Conservation (phyloP, 2,888 invertebrate species). For the Helobdella robusta region DNA sequence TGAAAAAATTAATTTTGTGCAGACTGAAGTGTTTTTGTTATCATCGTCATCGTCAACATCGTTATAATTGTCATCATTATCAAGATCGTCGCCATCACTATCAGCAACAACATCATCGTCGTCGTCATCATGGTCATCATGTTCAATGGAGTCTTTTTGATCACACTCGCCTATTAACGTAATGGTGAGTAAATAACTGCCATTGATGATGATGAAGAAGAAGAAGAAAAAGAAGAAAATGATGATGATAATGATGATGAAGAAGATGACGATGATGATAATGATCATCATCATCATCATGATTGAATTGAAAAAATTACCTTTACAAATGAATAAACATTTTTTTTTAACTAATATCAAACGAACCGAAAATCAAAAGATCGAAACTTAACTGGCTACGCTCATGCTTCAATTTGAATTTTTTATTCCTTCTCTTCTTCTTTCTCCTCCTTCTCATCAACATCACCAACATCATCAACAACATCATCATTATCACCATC, state of each 20-base stretch:
- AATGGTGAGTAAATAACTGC: background rate
- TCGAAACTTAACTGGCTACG: too few species aligned
- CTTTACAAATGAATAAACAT: too few species aligned
- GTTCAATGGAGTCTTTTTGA: background rate
- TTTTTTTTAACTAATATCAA: too few species aligned
- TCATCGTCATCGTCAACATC: background rate
- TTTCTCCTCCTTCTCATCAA: background rate
- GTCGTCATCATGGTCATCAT: background rate
- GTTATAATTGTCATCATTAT: background rate
- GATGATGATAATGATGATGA: slow-evolving; percentile 4
- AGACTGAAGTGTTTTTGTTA: background rate
- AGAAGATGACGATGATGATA: background rate
- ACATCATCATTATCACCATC: slow-evolving; percentile 4
- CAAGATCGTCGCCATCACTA: background rate
- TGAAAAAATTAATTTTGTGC: background rate
- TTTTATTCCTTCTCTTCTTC: background rate
- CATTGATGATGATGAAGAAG: background rate
- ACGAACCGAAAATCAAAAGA: too few species aligned
- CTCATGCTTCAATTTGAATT: background rate
- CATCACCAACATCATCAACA: background rate
- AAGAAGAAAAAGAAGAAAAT: background rate
- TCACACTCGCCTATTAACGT: background rate
- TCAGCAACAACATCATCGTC: background rate
- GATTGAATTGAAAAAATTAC: too few species aligned
- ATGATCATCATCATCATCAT: background rate